Evolutionary conservation across 2,888 invertebrate species (phyloP), one percentile per base, ranked within the genome.

Genomic region (Scaptomyza parva): DNA sequence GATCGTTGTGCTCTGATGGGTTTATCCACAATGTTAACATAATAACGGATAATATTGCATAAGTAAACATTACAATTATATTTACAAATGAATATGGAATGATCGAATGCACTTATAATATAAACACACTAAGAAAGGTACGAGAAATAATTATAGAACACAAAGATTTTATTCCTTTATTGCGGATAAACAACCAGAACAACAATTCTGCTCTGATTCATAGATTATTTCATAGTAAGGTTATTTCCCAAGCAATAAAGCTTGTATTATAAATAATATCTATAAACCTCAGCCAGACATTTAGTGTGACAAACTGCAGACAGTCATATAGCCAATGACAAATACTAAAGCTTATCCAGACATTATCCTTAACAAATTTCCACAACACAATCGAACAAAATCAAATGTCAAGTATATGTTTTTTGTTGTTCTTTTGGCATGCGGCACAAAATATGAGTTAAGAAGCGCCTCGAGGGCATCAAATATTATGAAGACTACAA

Each of bases 401-500:
- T 33, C 47, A 61, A 47, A 26, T 47, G 47, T 20, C 47, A 33
- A 40, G 39, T 18, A 18, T 24, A n/a, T n/a, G n/a, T n/a, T 35
- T 20, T 24, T 18, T 20, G 20, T 41, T n/a, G n/a, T n/a, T n/a
- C n/a, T n/a, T n/a, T n/a, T 24, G 40, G 30, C 48, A 62, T 53
- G 41, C 58, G 61, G 17, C 63, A 61, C 33, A 37, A 45, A 47
- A 59, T 33, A n/a, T 35, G 18, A 35, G 37, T 30, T 43, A 41
- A 61, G 41, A 50, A 39, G 24, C 39, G 26, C 8, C 2, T 30
- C 75, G 57, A 53, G 63, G 75, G 28, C 69, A 70, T 53, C 69
- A 44, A 52, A 39, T 26, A 30, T 24, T 70, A 65, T 73, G 70
- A 71, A 70, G 59, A 76, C 55, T 39, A n/a, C n/a, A n/a, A n/a